Percentiles rank a stretch among this genome's conserved stretches.
Conservation (phyloP, 2,888 invertebrate genomes). For the Netelia virgata region DNA sequence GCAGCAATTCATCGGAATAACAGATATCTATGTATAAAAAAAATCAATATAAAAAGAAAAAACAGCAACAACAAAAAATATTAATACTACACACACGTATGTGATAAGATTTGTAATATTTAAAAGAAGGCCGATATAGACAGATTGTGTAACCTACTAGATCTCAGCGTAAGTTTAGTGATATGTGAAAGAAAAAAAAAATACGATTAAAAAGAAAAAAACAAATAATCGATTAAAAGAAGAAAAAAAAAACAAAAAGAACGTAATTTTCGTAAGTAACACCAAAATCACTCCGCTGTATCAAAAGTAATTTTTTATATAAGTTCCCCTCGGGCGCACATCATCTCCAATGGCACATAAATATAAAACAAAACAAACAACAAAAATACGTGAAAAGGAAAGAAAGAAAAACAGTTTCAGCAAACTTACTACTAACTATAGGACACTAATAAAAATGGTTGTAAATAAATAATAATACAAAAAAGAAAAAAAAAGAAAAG, state of each 20-base stretch:
- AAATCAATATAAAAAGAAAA: conserved; percentile 58
- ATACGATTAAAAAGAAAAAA: conserved; percentile 56
- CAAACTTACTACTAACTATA: conserved; percentile 77
- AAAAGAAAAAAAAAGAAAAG: conserved; percentile 75
- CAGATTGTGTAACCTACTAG: conserved; percentile 82
- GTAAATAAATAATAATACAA: conserved; percentile 83
- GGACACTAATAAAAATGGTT: conserved; percentile 76
- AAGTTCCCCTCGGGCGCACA: conserved; percentile 83
- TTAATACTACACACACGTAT: conserved; percentile 75
- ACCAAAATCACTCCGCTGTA: conserved; percentile 83
- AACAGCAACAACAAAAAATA: conserved; percentile 64
- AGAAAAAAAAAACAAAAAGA: conserved; percentile 55
- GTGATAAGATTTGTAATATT: conserved; percentile 83
- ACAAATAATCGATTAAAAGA: neutral
- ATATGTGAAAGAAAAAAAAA: conserved; percentile 68
- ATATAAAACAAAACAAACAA: conserved; percentile 46
- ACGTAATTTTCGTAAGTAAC: conserved; percentile 80
- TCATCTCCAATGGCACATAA: conserved; percentile 83
- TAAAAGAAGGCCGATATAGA: conserved; percentile 79
- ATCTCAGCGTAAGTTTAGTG: conserved; percentile 83
- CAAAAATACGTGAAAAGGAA: conserved; percentile 47
- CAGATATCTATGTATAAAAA: conserved; percentile 78
- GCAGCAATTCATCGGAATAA: conserved; percentile 77
- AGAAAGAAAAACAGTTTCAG: conserved; percentile 68
- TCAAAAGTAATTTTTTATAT: conserved; percentile 84